These are phyloP conservation scores for Pteronotus mesoamericanus DNA, from an alignment of 2,797 vertebrate species.

Conservation along the genomic window DNA sequence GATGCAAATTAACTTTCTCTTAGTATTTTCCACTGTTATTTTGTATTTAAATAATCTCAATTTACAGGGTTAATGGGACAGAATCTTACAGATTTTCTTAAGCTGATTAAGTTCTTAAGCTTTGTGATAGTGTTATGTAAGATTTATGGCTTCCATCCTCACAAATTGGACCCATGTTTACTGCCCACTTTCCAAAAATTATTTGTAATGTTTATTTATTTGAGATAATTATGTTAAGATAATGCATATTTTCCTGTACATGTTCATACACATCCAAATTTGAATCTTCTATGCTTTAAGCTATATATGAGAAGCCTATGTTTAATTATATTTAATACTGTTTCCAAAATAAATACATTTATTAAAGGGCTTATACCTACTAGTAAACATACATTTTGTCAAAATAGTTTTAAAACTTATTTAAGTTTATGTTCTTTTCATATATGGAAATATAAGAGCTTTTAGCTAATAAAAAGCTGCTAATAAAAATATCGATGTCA, in stretches of 20 bases:
- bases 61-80: neutral
- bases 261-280: neutral
- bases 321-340: neutral
- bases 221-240: neutral
- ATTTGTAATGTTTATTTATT: neutral
- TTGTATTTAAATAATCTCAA: neutral
- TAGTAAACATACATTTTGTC: slow-evolving; percentile 47
- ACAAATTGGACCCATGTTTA: neutral
- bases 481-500: neutral
- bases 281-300: neutral
- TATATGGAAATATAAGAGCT: neutral
- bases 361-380: slow-evolving; percentile 72
- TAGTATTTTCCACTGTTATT: neutral
- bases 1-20: neutral
- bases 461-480: too few species aligned
- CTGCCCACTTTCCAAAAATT: neutral
- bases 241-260: neutral
- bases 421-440: neutral
- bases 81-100: neutral
- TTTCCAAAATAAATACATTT: slow-evolving; percentile 39
- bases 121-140: neutral
- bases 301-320: neutral
- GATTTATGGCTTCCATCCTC: neutral
- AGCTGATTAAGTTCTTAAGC: neutral
- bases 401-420: neutral